phyloP scores from a whole-genome alignment of 2,888 invertebrate species.

The Agrochola lota region DNA sequence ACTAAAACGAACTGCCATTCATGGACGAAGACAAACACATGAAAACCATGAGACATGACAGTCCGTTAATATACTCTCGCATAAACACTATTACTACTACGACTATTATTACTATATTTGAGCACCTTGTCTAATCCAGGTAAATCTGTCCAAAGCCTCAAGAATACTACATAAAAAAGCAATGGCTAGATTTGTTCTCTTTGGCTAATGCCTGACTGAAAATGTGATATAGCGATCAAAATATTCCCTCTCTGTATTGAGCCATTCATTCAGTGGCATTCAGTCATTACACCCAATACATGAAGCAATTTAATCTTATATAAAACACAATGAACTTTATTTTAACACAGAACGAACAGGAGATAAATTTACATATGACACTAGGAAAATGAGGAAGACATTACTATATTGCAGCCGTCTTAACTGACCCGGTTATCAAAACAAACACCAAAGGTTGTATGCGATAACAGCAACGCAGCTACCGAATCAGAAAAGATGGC shows the following conservation, averaged over 20 bases:
- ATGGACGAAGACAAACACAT: conserved; percentile 11
- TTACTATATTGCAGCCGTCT: neutral
- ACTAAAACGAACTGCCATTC: conserved; percentile 27
- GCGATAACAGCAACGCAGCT: neutral
- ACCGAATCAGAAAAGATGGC: conserved; percentile 5
- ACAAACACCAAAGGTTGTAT: neutral
- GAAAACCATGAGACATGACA: neutral
- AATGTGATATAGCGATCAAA: conserved; percentile 10
- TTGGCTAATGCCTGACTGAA: conserved; percentile 44
- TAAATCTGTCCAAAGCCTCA: conserved; percentile 28
- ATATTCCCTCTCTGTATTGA: neutral
- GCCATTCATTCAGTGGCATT: conserved; percentile 17
- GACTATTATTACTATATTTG: neutral
- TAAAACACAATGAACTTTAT: conserved; percentile 6
- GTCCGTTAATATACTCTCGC: conserved; percentile 23
- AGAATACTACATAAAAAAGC: conserved; percentile 8
- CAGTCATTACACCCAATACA: conserved; percentile 26
- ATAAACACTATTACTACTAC: conserved; percentile 17
- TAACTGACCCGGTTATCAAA: neutral
- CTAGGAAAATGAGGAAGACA: conserved; percentile 28
- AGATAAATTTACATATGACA: conserved; percentile 20
- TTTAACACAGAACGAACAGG: neutral
- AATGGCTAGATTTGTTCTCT: conserved; percentile 36
- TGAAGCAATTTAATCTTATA: neutral
- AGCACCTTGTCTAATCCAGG: conserved; percentile 34